phyloP scores from a whole-genome alignment of 2,888 invertebrate species.

The Aspidapion aeneum region DNA sequence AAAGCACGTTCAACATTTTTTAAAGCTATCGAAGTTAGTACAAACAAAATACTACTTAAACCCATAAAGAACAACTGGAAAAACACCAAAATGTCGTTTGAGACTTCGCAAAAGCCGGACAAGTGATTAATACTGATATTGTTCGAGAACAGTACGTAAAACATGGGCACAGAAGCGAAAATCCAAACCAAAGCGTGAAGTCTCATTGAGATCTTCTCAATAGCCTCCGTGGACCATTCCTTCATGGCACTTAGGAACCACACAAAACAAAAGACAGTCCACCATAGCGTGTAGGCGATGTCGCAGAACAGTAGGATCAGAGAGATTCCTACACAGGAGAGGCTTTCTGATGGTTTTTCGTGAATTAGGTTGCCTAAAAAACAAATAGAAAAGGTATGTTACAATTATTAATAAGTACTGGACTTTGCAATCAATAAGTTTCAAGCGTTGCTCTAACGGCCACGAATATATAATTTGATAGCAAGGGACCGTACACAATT shows the following conservation, averaged over 20 bases:
- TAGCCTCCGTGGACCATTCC: conserved; percentile 91
- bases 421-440: not conserved
- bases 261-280: conserved; percentile 82
- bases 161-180: conserved; percentile 80
- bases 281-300: conserved; percentile 80
- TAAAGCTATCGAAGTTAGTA: conserved; percentile 72
- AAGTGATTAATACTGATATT: conserved; percentile 76
- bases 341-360: conserved; percentile 33
- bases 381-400: conserved; percentile 14
- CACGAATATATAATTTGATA: not conserved
- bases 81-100: conserved; percentile 32
- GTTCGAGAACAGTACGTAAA: conserved; percentile 74
- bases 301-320: conserved; percentile 60
- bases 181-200: conserved; percentile 88
- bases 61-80: conserved; percentile 41
- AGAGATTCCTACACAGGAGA: conserved; percentile 36
- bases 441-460: not conserved
- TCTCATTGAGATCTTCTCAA: conserved; percentile 81
- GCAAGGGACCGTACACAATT: too few relatives aligned
- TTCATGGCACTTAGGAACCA: conserved; percentile 89
- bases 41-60: conserved; percentile 67
- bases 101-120: conserved; percentile 79
- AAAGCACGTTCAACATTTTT: conserved; percentile 65
- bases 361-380: conserved; percentile 27
- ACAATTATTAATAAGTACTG: not conserved